Percentiles rank a stretch among this genome's conserved stretches.
Conservation (phyloP, 2,797 vertebrate genomes). For the Semotilus atromaculatus region DNA sequence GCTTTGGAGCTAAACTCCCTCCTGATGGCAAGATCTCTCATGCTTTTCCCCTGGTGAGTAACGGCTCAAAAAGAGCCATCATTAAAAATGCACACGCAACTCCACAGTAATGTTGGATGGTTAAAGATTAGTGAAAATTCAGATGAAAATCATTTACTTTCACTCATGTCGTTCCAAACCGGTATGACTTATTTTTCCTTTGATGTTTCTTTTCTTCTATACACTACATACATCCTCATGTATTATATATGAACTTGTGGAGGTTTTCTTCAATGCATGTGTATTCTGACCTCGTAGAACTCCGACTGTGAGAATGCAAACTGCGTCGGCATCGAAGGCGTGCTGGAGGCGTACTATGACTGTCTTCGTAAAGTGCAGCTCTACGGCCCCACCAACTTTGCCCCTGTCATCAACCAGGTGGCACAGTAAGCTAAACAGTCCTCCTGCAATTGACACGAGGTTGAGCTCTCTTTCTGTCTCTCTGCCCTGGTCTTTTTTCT, state of each 20-base stretch:
- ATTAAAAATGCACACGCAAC: conserved; percentile 12
- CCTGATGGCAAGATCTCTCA: conserved; percentile 96
- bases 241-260: conserved; percentile 12
- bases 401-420: conserved; percentile 95
- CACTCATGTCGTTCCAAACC: not conserved
- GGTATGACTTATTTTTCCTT: not conserved
- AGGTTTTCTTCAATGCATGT: not conserved
- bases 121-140: not conserved
- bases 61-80: conserved; percentile 15
- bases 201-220: not conserved
- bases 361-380: conserved; percentile 93
- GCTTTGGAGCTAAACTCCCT: conserved; percentile 96
- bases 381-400: conserved; percentile 97
- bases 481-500: not conserved
- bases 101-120: not conserved
- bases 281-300: conserved; percentile 74
- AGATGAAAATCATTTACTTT: not conserved
- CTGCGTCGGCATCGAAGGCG: conserved; percentile 94
- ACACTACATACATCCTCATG: not conserved
- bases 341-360: conserved; percentile 94
- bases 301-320: conserved; percentile 88
- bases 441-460: conserved; percentile 5
- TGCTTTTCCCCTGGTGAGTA: conserved; percentile 91
- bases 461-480: conserved; percentile 28
- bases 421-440: conserved; percentile 84